phyloP scores from a whole-genome alignment of 2,888 invertebrate species.

The Agrochola lota region DNA sequence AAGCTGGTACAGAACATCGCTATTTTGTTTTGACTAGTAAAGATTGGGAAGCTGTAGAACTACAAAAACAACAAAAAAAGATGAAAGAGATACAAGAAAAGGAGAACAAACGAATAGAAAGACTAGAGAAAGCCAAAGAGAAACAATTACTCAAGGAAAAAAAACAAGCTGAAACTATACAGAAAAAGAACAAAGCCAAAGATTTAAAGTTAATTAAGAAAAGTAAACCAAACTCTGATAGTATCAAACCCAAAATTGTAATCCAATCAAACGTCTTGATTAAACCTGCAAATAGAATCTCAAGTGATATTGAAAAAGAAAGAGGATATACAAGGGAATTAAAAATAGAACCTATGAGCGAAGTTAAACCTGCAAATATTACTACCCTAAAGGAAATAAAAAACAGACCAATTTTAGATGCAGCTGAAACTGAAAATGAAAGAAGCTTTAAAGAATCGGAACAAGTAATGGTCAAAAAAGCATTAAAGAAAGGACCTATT shows the following conservation, averaged over 20 bases:
- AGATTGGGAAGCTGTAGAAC: constrained; percentile 61
- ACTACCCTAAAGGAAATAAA: constrained; percentile 60
- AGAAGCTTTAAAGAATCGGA: constrained; percentile 48
- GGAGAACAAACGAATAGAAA: constrained; percentile 57
- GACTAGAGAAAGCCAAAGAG: constrained; percentile 58
- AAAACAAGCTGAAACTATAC: constrained; percentile 57
- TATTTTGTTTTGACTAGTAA: constrained; percentile 62
- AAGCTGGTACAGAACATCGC: constrained; percentile 56
- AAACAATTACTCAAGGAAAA: constrained; percentile 53
- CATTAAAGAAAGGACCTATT: constrained; percentile 42
- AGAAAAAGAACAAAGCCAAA: constrained; percentile 58
- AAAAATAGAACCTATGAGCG: constrained; percentile 57
- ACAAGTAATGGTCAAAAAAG: constrained; percentile 53
- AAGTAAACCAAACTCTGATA: constrained; percentile 58
- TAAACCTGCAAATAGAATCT: constrained; percentile 56
- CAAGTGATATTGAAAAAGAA: constrained; percentile 53
- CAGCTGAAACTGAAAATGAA: constrained; percentile 40
- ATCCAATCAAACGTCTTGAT: constrained; percentile 59
- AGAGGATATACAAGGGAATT: constrained; percentile 55
- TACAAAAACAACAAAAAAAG: constrained; percentile 62
- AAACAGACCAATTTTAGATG: constrained; percentile 61
- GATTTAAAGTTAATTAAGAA: constrained; percentile 50
- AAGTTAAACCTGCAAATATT: constrained; percentile 62
- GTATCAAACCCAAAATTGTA: constrained; percentile 54
- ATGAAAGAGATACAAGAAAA: constrained; percentile 59